Evolutionary conservation across 2,797 vertebrate species (phyloP), one percentile per base, ranked within the genome.

Genomic region (Hemibagrus guttatus): DNA sequence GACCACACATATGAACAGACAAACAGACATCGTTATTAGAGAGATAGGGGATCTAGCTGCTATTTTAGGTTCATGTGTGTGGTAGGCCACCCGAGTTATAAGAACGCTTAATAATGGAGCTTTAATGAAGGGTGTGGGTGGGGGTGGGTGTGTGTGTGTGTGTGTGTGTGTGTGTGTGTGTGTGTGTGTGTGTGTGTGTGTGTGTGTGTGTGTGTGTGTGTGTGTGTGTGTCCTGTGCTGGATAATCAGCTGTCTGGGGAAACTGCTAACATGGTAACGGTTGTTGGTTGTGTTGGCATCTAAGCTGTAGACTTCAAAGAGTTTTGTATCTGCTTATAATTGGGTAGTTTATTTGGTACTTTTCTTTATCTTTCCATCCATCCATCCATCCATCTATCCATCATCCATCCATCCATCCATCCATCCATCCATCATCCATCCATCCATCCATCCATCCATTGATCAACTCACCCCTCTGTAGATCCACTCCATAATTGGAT

Each of bases 11-110:
- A 64, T 11, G 31, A 21, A 56, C 49, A 68, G 61, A 59, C 13
- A 86, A 17, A 69, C 61, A 85, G 52, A n/a, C 56, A 17, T 35
- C 35, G 16, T 75, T 84, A 58, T 68, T 68, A 71, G 78, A 82
- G n/a, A 28, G 13, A 71, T 17, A 31, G 78, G 61, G 6, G 59
- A 78, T 35, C 26, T 49, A 54, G 71, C 31, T 35, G 6, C 84
- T 85, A 79, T 85, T 85, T 26, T 54, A 17, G 71, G 72, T 64
- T 19, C 17, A 8, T 19, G 13, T 64, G 59, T 31, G 23, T 80
- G 23, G 52, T 58, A 35, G 39, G 74, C 28, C 54, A 13, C 31
- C 23, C 13, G 35, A 21, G 71, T 46, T 72, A 72, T 13, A n/a
- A 9, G n/a, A 19, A 23, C 26, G 72, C 31, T 66, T 66, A 61